A percentile compares a stretch with the other conserved stretches of the same genome.
Conservation (phyloP, 2,797 vertebrate species). For the Acrossocheilus fasciatus region DNA sequence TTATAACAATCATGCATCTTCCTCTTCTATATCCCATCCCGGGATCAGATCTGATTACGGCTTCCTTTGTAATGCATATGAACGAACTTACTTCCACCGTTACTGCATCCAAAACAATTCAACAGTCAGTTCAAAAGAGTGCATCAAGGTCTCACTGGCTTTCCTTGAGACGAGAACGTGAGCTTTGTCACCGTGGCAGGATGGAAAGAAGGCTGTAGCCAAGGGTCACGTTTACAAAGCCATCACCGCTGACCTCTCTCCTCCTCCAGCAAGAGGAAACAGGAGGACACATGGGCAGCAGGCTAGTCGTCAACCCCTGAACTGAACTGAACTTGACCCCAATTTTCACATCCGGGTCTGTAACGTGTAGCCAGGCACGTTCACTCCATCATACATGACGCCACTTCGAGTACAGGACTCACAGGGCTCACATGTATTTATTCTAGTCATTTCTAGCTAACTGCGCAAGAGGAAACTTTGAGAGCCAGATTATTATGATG, state of each 20-base stretch:
- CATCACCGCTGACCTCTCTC: slow-evolving; percentile 67
- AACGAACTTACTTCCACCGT: slow-evolving; percentile 13
- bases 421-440: not conserved
- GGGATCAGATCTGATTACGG: slow-evolving; percentile 22
- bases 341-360: slow-evolving; percentile 36
- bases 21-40: slow-evolving; percentile 3
- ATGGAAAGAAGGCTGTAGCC: slow-evolving; percentile 60
- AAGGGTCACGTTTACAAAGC: slow-evolving; percentile 69
- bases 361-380: slow-evolving; percentile 23
- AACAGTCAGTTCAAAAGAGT: slow-evolving; percentile 35
- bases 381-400: slow-evolving; percentile 12
- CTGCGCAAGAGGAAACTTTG: slow-evolving; percentile 1
- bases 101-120: slow-evolving; percentile 36
- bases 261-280: slow-evolving; percentile 70
- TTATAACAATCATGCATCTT: slow-evolving; percentile 23
- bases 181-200: slow-evolving; percentile 59
- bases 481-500: slow-evolving; percentile 17
- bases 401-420: not conserved
- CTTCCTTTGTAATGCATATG: slow-evolving; percentile 37
- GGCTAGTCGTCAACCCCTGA: slow-evolving; percentile 29
- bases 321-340: slow-evolving; percentile 49
- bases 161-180: slow-evolving; percentile 60
- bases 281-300: slow-evolving; percentile 59
- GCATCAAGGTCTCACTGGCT: slow-evolving; percentile 18
- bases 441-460: not conserved